These are phyloP conservation scores for Leptogaster cylindrica DNA, from an alignment of 2,888 invertebrate genomes.

Conservation along the genomic window DNA sequence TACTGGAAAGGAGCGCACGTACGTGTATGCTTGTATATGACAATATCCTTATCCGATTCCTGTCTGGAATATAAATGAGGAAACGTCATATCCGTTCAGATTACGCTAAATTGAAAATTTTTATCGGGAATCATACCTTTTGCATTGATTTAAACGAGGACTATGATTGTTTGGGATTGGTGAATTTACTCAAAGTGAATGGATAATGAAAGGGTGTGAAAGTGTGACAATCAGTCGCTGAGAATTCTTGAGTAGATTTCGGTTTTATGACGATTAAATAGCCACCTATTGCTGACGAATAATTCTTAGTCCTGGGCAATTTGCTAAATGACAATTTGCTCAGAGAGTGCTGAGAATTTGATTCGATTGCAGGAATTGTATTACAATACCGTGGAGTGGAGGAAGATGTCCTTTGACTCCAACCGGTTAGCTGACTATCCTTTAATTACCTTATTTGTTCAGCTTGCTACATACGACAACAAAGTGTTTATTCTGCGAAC, in stretches of 20 bases:
- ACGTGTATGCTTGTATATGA: constrained; percentile 30
- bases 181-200: constrained; percentile 17
- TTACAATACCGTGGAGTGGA: background rate
- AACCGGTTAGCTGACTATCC: background rate
- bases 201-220: constrained; percentile 23
- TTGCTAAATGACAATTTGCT: constrained; percentile 25
- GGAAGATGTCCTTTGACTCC: background rate
- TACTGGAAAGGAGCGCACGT: constrained; percentile 12
- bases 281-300: too few species aligned
- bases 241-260: too few species aligned
- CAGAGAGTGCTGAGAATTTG: too few species aligned
- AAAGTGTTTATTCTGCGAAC: constrained; percentile 13
- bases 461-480: background rate
- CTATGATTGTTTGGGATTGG: constrained; percentile 33
- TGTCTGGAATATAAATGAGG: constrained; percentile 38
- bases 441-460: background rate
- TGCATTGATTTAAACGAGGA: constrained; percentile 38
- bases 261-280: too few species aligned
- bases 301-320: too few species aligned
- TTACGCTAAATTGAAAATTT: constrained; percentile 40
- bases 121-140: constrained; percentile 38
- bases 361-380: too few species aligned
- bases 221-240: too few species aligned
- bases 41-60: constrained; percentile 34
- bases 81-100: constrained; percentile 39